Evolutionary conservation across 2,113 vertebrate species (phyloP).

Genomic region (Rhinoderma darwinii): DNA sequence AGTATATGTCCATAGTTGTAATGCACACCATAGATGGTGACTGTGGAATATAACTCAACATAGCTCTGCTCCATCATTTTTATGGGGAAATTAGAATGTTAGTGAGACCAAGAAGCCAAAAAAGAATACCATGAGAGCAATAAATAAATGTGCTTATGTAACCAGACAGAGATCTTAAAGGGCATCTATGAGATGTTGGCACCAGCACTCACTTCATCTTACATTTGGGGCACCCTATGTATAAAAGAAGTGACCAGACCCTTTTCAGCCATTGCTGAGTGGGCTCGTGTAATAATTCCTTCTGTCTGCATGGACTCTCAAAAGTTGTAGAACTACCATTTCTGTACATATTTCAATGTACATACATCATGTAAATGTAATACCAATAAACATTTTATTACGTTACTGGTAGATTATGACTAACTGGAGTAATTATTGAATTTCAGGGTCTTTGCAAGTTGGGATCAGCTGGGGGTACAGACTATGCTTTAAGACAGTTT

Average conservation of each 20-base stretch:
- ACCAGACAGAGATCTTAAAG: too few species aligned
- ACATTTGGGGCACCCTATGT: background rate
- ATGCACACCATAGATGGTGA: background rate
- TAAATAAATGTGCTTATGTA: too few species aligned
- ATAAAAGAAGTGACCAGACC: background rate
- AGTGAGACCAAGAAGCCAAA: background rate
- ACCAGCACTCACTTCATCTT: background rate
- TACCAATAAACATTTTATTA: background rate
- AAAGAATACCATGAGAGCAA: too few species aligned
- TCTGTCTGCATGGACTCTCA: background rate
- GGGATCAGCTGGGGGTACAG: constrained; percentile 95
- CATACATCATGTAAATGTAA: background rate
- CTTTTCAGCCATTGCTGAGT: too few species aligned
- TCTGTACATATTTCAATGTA: background rate
- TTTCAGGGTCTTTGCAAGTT: constrained; percentile 94
- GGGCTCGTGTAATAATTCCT: background rate
- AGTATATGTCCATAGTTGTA: background rate
- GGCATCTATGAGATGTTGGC: background rate
- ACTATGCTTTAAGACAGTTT: constrained; percentile 93
- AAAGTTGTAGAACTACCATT: background rate
- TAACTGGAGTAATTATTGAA: background rate
- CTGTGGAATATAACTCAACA: background rate
- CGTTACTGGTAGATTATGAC: background rate
- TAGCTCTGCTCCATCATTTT: background rate
- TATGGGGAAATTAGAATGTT: background rate